Evolutionary conservation across 2,113 vertebrate genomes (phyloP), one percentile per base, ranked within the genome.

Genomic region (Notothenia rossii): DNA sequence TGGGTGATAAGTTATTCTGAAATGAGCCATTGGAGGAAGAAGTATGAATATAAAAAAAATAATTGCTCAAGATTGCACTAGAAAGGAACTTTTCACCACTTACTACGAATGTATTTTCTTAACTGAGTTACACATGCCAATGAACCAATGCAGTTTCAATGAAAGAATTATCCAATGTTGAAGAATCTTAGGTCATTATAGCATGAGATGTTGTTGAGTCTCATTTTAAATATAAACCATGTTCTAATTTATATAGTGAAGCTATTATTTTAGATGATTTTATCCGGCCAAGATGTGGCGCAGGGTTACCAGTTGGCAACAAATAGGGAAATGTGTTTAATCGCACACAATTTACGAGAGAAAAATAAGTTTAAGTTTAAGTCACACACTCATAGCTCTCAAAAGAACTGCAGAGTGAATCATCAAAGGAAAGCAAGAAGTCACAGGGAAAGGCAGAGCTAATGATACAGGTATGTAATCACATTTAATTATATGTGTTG

Each of bases 401-500:
- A 83, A 80, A 72, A 76, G 63, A 43, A 40, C 60, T 74, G 22
- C 3, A 20, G n/a, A 75, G 69, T 10, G 22, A 15, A 77, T 64
- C 78, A 82, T 85, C 83, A 92, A 85, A 90, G 64, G n/a, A 55
- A 66, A 29, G 45, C 13, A 18, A 83, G 63, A 70, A 81, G 65
- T 80, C 76, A 65, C 51, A 75, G 62, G 51, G 64, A 83, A 79
- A 43, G 60, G 45, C 72, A 75, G 40, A 64, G 72, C 77, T 78
- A 75, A 80, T 77, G 79, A 83, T 25, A 68, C 71, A 55, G 61
- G 48, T 51, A 46, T 69, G 25, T 83, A 87, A 90, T 85, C 58
- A 13, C 15, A 72, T 72, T 89, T 92, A 88, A 92, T 90, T 89
- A 89, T 82, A 87, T 55, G 72, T 88, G 61, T 83, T 22, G 48